Evolutionary conservation across 2,888 invertebrate genomes (phyloP).

Genomic region (Vanessa cardui): DNA sequence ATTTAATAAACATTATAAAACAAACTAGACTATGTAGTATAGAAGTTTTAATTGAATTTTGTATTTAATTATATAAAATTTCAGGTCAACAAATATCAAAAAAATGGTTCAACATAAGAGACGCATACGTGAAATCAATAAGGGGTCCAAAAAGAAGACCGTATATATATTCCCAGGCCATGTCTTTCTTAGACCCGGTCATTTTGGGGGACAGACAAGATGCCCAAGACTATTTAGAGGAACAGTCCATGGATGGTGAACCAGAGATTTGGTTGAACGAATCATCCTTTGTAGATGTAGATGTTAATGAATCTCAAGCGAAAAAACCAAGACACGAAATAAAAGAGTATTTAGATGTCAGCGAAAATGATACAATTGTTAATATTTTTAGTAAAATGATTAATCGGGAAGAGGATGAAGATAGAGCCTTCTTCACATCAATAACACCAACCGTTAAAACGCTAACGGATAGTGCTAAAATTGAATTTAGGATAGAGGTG

Average conservation of each 20-base stretch:
- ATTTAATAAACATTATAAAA: too few species aligned
- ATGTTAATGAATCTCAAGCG: constrained; percentile 39
- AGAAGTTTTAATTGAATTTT: not conserved
- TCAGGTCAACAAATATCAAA: constrained; percentile 55
- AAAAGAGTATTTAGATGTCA: constrained; percentile 21
- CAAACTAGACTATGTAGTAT: too few species aligned
- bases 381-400: constrained; percentile 57
- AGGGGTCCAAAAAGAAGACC: constrained; percentile 46
- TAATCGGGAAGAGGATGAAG: constrained; percentile 67
- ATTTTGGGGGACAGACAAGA: constrained; percentile 44
- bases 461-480: constrained; percentile 56
- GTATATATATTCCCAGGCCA: constrained; percentile 55
- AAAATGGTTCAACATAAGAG: constrained; percentile 62
- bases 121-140: constrained; percentile 57
- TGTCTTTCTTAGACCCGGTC: constrained; percentile 55
- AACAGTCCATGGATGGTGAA: constrained; percentile 38
- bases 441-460: constrained; percentile 62
- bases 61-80: not conserved
- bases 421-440: constrained; percentile 67
- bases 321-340: constrained; percentile 39
- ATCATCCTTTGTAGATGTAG: constrained; percentile 50
- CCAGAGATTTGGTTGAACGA: constrained; percentile 56
- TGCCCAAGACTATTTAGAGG: constrained; percentile 32
- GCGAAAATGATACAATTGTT: constrained; percentile 47
- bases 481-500: constrained; percentile 63